phyloP scores from a whole-genome alignment of 2,113 vertebrate genomes.

The Bettongia penicillata region DNA sequence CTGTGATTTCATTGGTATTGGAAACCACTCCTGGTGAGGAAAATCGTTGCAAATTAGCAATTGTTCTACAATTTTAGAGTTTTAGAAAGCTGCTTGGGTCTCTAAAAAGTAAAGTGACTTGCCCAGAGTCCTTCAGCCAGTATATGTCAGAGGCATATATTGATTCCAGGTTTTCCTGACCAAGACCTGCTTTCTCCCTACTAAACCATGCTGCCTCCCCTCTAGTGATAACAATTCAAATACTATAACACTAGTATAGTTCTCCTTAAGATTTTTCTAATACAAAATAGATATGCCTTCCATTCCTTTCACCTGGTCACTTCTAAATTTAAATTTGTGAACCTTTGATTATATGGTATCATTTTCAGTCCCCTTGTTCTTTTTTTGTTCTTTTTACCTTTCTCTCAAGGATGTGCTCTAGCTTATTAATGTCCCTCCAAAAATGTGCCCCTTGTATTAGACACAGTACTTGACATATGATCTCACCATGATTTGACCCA shows the following conservation, averaged over 20 bases:
- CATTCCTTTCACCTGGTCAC: background rate
- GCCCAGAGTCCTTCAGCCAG: background rate
- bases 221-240: background rate
- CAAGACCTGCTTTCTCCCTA: background rate
- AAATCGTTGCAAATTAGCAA: background rate
- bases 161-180: background rate
- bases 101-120: background rate
- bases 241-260: background rate
- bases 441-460: background rate
- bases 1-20: background rate
- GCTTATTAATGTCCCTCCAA: background rate
- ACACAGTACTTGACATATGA: rapidly evolving
- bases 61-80: background rate
- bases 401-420: background rate
- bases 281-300: background rate
- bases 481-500: background rate
- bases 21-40: background rate
- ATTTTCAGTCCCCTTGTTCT: background rate
- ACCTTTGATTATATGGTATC: background rate
- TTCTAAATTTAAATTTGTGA: background rate
- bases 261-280: background rate
- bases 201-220: background rate
- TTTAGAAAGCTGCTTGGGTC: background rate
- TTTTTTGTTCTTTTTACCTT: background rate
- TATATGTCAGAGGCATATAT: background rate